A percentile compares a stretch with the other conserved stretches of the same genome.
These are phyloP conservation scores for Promerops cafer DNA, from an alignment of 2,113 vertebrate species.

Conservation along the genomic window DNA sequence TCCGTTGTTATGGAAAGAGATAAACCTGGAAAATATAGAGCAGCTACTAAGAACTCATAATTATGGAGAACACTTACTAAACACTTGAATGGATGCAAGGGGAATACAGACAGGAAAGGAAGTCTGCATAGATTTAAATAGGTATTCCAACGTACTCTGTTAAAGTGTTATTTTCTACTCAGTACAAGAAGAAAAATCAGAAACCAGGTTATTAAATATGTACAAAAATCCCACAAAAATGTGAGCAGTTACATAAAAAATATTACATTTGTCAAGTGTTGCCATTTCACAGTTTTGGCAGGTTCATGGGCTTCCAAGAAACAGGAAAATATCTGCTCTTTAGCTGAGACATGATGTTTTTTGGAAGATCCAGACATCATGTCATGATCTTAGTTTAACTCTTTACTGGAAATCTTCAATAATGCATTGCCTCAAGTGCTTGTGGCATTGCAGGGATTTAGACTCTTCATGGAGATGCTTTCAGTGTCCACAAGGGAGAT, in stretches of 20 bases:
- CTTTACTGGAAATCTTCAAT: not conserved
- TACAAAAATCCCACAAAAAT: not conserved
- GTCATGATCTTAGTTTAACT: not conserved
- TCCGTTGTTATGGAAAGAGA: fast-evolving
- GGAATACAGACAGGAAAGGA: not conserved
- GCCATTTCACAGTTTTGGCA: not conserved
- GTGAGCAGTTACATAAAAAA: not conserved
- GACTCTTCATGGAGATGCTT: not conserved
- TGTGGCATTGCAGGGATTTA: not conserved
- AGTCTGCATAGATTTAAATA: not conserved
- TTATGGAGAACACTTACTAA: not conserved
- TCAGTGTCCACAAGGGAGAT: not conserved
- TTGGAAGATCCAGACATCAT: not conserved
- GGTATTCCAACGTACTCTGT: not conserved
- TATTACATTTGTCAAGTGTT: not conserved
- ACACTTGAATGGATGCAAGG: not conserved
- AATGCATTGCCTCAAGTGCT: fast-evolving
- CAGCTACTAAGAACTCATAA: not conserved
- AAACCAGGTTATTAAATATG: not conserved
- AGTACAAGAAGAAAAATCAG: not conserved
- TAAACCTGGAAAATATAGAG: not conserved
- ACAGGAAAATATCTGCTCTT: not conserved
- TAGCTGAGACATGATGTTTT: not conserved
- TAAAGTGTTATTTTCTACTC: not conserved
- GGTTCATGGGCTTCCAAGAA: not conserved